These are phyloP conservation scores for Brachypteracias leptosomus DNA, from an alignment of 2,113 vertebrate species.

Conservation along the genomic window DNA sequence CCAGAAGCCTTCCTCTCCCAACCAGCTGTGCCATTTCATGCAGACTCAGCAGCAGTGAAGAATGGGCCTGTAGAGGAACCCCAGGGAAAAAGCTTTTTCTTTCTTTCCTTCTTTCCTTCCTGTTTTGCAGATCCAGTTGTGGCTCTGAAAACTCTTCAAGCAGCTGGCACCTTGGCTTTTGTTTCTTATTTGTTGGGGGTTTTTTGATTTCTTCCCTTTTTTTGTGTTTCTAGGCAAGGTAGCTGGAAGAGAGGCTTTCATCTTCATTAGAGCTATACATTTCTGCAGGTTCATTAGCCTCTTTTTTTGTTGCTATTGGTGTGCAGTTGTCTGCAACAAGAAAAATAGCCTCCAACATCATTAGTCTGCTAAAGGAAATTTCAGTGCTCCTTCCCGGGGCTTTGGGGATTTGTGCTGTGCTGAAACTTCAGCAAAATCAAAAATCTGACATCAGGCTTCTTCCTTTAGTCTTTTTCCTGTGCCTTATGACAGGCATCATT, in stretches of 20 bases:
- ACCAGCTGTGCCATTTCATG: constrained; percentile 42
- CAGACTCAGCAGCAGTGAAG: constrained; percentile 64
- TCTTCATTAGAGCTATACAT: constrained; percentile 67
- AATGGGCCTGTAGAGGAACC: constrained; percentile 32
- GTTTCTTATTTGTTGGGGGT: not conserved
- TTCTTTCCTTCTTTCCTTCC: constrained; percentile 10
- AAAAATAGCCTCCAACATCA: constrained; percentile 67
- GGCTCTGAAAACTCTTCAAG: constrained; percentile 30
- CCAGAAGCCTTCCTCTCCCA: constrained; percentile 44
- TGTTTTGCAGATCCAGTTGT: constrained; percentile 25
- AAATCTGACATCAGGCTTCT: constrained; percentile 13
- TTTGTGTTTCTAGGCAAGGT: constrained; percentile 44
- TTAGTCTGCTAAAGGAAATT: constrained; percentile 63
- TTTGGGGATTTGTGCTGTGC: constrained; percentile 30
- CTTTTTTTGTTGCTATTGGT: constrained; percentile 39
- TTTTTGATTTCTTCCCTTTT: not conserved
- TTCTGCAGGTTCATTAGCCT: constrained; percentile 68
- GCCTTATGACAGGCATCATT: not conserved
- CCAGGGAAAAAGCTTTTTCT: constrained; percentile 37
- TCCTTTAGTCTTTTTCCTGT: constrained; percentile 14
- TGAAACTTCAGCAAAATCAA: constrained; percentile 60
- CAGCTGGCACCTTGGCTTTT: constrained; percentile 52
- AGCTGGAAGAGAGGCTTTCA: constrained; percentile 58
- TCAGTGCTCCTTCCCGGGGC: constrained; percentile 28
- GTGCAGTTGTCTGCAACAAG: constrained; percentile 63